phyloP scores from a whole-genome alignment of 2,797 vertebrate genomes.

The Urosaurus nigricauda region DNA sequence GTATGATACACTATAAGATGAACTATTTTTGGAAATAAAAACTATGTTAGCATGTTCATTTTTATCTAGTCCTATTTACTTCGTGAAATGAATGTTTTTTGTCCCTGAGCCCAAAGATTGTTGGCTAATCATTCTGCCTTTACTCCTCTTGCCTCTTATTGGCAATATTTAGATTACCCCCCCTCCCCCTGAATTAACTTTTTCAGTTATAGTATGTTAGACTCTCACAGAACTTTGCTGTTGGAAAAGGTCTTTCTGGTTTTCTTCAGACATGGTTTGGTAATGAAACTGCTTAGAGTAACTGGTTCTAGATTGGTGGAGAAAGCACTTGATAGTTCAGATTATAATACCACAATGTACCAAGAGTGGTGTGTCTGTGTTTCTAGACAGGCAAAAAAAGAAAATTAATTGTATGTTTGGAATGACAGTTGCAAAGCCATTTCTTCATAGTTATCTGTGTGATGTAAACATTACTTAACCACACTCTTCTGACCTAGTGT shows the following conservation, averaged over 20 bases:
- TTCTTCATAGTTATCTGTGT: neutral
- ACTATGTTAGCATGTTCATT: neutral
- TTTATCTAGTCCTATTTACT: neutral
- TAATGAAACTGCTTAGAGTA: neutral
- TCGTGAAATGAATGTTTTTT: neutral
- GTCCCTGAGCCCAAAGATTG: neutral
- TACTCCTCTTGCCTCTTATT: neutral
- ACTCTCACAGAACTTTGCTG: neutral
- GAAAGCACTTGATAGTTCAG: neutral
- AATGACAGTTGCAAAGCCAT: neutral
- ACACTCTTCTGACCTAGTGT: neutral
- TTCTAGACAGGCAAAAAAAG: too few species aligned
- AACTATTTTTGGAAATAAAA: conserved; percentile 1
- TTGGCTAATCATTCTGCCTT: neutral
- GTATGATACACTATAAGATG: neutral
- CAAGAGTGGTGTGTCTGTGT: neutral
- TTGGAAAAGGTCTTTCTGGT: neutral
- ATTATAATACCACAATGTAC: neutral
- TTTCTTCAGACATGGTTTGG: neutral
- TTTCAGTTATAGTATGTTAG: neutral
- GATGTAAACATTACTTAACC: neutral
- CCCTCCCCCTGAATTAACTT: neutral
- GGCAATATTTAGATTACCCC: neutral
- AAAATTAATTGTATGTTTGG: neutral
- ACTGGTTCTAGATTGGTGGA: neutral